Base-by-base conservation (phyloP, 2,888 invertebrate genomes). In the Aspidiotus destructor region DNA sequence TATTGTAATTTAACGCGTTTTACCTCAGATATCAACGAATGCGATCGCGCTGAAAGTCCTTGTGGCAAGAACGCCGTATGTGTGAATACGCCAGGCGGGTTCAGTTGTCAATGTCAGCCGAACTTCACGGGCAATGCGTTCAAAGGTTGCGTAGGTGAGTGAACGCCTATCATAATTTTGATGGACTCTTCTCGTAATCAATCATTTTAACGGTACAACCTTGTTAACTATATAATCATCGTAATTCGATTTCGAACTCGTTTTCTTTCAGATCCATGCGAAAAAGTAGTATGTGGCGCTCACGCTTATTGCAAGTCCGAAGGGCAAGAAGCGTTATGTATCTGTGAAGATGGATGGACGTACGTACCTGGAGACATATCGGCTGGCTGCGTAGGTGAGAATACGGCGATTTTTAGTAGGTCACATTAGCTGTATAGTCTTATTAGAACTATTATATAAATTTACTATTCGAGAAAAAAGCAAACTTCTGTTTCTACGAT, bases 341-440 rank as follows among this genome's bases (percentile, higher is more conserved):
- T 93, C 61, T 93, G 93, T 76, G 91, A 94, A 76, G 89, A 91
- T 70, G 94, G 94, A 1, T 94, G 92, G 91, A 92, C 91, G 0
- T 94, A 89, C 76, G 87, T 93, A 78, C 93, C 94, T 0, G 85
- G 83, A 69, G 90, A 94, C 75, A 89, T 94, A 72, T 84, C 88
- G 8, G 91, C 91, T 58, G 94, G 94, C 70, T 94, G 94, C 76
- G 83, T 92, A 70, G 84, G 84, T 84, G 74, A 77, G 78, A 73
- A 16, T 8, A 28, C 28, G 28, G 28, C 28, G 28, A 28, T 28
- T 28, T 28, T 28, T 28, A 28, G 28, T 28, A 28, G 28, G 28
- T 28, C 28, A 28, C 28, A 28, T 28, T 28, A 28, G 28, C 28
- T 28, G n/a, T n/a, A 28, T 28, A 28, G 28, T 28, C 28, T 28